Conservation (phyloP, 1,140 invertebrate species). For the Stratiolaelaps scimitus region DNA sequence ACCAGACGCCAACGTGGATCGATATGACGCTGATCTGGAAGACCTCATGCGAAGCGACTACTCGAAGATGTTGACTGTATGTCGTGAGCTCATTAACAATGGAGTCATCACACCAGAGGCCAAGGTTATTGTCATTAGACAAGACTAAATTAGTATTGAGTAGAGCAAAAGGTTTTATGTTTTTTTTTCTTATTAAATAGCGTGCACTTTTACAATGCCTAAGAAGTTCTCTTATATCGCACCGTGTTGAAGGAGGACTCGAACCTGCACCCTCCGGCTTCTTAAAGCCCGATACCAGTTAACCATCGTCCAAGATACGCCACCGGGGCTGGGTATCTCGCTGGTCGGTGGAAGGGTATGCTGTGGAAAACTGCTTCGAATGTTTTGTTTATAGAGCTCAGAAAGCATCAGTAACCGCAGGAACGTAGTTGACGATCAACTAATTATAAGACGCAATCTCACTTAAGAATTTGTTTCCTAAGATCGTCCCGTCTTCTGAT, state of each 20-base stretch:
- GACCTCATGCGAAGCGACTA: constrained; percentile 1
- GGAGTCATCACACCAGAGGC: constrained; percentile 16
- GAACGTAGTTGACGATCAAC: too few species aligned
- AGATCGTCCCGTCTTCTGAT: too few species aligned
- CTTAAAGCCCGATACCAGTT: too few species aligned
- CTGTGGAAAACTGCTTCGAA: too few species aligned
- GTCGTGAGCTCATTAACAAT: constrained; percentile 3
- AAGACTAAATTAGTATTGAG: background rate
- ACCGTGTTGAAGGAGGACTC: background rate
- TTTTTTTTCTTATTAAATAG: background rate
- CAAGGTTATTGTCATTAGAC: constrained; percentile 2
- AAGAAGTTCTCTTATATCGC: background rate
- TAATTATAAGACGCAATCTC: too few species aligned
- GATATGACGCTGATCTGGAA: background rate
- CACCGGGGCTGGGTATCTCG: too few species aligned
- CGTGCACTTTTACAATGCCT: background rate
- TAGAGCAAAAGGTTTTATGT: background rate
- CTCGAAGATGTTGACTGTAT: background rate
- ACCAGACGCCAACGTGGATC: too few species aligned
- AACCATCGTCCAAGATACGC: too few species aligned
- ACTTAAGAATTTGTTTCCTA: too few species aligned
- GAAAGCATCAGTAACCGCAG: too few species aligned
- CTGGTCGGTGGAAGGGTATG: too few species aligned
- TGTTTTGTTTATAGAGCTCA: too few species aligned
- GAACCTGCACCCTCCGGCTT: background rate